phyloP scores from a whole-genome alignment of 1,140 invertebrate species.

The Arion vulgaris region DNA sequence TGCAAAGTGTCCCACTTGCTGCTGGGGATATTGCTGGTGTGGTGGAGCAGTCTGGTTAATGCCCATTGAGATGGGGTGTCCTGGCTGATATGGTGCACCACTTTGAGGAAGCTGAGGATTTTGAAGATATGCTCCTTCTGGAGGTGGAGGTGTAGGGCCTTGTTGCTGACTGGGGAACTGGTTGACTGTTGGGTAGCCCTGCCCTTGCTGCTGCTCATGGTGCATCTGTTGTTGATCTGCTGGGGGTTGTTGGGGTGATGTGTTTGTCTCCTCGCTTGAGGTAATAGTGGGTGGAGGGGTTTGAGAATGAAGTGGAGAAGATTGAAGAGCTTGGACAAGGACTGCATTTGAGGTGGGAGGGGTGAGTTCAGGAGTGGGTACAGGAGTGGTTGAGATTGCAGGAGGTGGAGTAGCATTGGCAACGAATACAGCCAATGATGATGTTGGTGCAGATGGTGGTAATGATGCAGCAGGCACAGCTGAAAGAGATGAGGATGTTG shows the following conservation, averaged over 20 bases:
- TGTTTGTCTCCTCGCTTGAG: neutral
- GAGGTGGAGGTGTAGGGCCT: neutral
- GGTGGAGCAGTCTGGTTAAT: neutral
- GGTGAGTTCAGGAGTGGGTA: neutral
- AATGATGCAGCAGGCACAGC: constrained; percentile 16
- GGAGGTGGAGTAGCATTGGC: neutral
- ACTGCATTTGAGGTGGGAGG: neutral
- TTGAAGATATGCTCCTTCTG: neutral
- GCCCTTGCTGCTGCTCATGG: neutral
- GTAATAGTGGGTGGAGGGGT: constrained; percentile 4
- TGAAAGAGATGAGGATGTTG: constrained; percentile 29
- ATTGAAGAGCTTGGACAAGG: neutral
- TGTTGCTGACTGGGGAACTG: neutral
- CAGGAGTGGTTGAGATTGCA: neutral
- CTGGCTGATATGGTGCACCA: neutral
- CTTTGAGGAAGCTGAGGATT: neutral
- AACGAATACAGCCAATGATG: constrained; percentile 20
- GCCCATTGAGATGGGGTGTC: neutral
- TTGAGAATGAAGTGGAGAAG: constrained; percentile 16
- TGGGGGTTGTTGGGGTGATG: neutral
- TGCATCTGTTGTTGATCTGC: neutral
- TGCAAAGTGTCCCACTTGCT: neutral
- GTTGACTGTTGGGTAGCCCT: neutral
- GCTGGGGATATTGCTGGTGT: constrained; percentile 8
- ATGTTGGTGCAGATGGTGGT: neutral